These are phyloP conservation scores for Bibio marci DNA, from an alignment of 2,888 invertebrate genomes.

Conservation along the genomic window DNA sequence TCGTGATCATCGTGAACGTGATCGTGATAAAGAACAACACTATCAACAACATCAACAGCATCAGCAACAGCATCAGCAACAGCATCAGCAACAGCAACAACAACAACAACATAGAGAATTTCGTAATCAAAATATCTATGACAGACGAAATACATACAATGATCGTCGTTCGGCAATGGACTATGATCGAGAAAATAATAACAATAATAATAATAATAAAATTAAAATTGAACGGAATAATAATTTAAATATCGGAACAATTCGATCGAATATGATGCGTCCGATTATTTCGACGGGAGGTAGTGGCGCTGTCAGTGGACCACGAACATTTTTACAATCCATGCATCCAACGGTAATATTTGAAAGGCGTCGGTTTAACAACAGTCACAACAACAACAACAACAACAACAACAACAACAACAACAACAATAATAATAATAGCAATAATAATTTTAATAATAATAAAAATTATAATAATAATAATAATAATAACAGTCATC, in stretches of 20 bases:
- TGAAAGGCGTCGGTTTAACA: slow-evolving; percentile 14
- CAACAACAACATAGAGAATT: slow-evolving; percentile 6
- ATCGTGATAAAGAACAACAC: slow-evolving; percentile 24
- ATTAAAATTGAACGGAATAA: too few species aligned
- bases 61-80: slow-evolving; percentile 13
- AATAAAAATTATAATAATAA: background rate
- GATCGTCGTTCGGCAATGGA: background rate
- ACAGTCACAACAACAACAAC: slow-evolving; percentile 24
- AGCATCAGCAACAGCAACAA: slow-evolving; percentile 4
- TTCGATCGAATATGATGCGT: too few species aligned
- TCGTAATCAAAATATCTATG: slow-evolving; percentile 10
- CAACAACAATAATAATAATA: slow-evolving; percentile 9
- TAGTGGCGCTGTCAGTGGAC: too few species aligned
- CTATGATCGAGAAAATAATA: too few species aligned
- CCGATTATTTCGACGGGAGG: too few species aligned
- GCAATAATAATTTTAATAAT: slow-evolving; percentile 11
- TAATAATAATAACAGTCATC: slow-evolving; percentile 18
- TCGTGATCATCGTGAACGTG: slow-evolving; percentile 32
- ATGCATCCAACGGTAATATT: slow-evolving; percentile 11
- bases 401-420: slow-evolving; percentile 33
- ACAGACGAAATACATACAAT: slow-evolving; percentile 4
- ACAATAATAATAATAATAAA: too few species aligned
- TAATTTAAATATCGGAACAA: too few species aligned
- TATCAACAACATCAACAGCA: too few species aligned
- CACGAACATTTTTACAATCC: too few species aligned